Evolutionary conservation across 53 echinoderm and acorn worm species (phyloP).

Genomic region (Echinometra lucunter): DNA sequence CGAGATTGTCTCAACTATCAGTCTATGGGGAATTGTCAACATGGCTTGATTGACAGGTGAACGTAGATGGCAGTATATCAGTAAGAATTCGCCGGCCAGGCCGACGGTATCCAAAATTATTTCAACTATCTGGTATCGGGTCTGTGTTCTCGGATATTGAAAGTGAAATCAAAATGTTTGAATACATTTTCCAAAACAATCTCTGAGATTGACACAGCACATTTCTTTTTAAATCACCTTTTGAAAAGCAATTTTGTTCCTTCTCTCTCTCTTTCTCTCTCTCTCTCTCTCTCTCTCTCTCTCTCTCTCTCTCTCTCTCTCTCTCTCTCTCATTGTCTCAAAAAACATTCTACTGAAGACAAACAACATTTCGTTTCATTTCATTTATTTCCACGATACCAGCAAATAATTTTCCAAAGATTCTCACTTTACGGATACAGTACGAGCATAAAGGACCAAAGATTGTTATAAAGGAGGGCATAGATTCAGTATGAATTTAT

Average conservation of each 20-base stretch:
- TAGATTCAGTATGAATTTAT: too few species aligned
- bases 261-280: not conserved
- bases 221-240: not conserved
- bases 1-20: not conserved
- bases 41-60: not conserved
- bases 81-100: not conserved
- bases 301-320: too few species aligned
- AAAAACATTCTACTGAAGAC: too few species aligned
- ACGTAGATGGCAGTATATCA: conserved; percentile 13
- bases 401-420: too few species aligned
- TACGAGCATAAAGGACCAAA: too few species aligned
- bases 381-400: too few species aligned
- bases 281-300: too few species aligned
- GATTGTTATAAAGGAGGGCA: too few species aligned
- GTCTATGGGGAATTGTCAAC: not conserved
- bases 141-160: not conserved
- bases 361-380: too few species aligned
- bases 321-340: too few species aligned
- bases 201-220: not conserved
- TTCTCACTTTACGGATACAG: too few species aligned
- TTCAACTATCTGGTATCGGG: too few species aligned
- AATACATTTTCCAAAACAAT: not conserved
- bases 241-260: not conserved
- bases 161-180: not conserved
- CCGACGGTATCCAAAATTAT: not conserved